These are phyloP conservation scores for Noturus placidus DNA, from an alignment of 2,113 vertebrate genomes.

Conservation along the genomic window DNA sequence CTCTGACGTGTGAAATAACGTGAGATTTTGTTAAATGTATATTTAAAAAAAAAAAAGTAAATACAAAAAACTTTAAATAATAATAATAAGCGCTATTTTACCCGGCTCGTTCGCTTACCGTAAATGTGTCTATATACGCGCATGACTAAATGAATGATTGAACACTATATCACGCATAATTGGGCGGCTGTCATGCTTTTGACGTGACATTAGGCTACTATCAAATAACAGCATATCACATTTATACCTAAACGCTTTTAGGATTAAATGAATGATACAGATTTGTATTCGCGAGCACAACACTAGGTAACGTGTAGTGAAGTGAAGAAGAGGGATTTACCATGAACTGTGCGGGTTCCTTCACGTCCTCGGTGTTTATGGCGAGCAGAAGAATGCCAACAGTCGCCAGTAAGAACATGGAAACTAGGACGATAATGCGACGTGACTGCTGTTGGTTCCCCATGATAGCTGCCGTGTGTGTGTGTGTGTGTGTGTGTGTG, in stretches of 20 bases:
- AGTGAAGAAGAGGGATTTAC: constrained; percentile 63
- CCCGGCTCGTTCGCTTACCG: neutral
- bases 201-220: neutral
- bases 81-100: no score
- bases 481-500: neutral
- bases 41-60: neutral
- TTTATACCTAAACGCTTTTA: neutral
- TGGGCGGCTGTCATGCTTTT: neutral
- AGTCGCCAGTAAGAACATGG: constrained; percentile 70
- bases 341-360: constrained; percentile 72
- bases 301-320: neutral
- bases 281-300: neutral
- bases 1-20: neutral
- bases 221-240: neutral
- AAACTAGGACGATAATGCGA: constrained; percentile 52
- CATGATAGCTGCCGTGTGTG: constrained; percentile 26
- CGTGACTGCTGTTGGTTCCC: constrained; percentile 35
- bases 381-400: constrained; percentile 78
- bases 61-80: neutral
- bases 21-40: neutral
- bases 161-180: neutral
- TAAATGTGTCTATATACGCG: neutral
- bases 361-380: constrained; percentile 68
- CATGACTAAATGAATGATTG: neutral
- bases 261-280: neutral